Conservation (phyloP, 2,113 vertebrate genomes). For the Rousettus leschenaultii region DNA sequence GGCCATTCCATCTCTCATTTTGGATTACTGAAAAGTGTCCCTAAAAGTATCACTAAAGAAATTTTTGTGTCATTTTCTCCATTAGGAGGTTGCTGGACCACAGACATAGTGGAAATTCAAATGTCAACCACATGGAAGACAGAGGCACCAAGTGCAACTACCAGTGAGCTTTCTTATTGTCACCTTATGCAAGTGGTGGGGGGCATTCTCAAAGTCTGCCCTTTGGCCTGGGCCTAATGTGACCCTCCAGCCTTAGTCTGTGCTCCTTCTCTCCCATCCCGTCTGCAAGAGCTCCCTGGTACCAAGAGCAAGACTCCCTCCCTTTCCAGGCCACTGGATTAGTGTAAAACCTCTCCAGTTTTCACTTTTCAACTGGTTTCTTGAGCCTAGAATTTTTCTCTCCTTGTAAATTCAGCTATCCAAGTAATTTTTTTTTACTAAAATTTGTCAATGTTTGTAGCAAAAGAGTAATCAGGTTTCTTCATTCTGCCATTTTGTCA, state of each 20-base stretch:
- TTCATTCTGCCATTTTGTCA: background rate
- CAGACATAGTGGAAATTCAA: background rate
- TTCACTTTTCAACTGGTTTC: background rate
- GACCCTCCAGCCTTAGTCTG: fast-evolving
- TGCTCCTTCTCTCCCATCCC: background rate
- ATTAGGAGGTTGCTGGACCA: background rate
- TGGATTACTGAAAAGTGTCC: background rate
- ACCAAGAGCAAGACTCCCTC: background rate
- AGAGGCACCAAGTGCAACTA: fast-evolving
- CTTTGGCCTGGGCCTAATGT: fast-evolving
- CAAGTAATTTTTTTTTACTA: background rate
- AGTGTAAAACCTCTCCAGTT: background rate
- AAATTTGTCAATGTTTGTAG: background rate
- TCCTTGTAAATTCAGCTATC: background rate
- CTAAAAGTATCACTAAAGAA: too few species aligned
- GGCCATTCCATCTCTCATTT: background rate
- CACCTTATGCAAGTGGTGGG: background rate
- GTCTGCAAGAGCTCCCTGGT: background rate
- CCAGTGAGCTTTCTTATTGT: background rate
- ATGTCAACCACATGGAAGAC: fast-evolving
- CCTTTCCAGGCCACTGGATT: background rate
- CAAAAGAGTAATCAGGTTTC: background rate
- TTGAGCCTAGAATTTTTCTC: background rate
- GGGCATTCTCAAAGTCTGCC: background rate
- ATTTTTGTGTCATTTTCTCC: background rate